Base-by-base conservation (phyloP, 2,797 vertebrate genomes). In the Ispidina picta region DNA sequence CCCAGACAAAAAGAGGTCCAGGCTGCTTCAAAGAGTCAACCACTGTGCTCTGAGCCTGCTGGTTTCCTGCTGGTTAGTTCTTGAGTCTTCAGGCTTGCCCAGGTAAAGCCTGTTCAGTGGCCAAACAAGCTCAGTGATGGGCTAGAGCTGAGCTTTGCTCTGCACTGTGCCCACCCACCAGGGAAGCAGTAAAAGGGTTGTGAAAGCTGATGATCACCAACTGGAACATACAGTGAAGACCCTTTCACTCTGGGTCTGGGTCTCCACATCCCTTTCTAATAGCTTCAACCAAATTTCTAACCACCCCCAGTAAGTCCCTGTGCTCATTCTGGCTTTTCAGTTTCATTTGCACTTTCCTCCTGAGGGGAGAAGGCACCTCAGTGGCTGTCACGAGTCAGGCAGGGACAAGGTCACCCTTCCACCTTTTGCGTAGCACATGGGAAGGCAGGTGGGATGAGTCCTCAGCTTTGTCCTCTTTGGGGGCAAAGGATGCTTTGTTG, bases 381-480 rank as follows among this genome's bases (percentile, higher is more conserved):
- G 2, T 4, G 49, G 21, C 10, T 70, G 55, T 19, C 29, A 11
- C 3, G 2, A 49, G 63, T 18, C 86, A 39, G 46, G 17, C 19
- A 48, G 33, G 73, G 69, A 66, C 65, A 54, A 66, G 89, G 69
- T 90, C 48, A 51, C 73, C 10, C 20, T 85, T 48, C 63, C 48
- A 15, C 15, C 22, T 31, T 4, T 1, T 18, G 22, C 2, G 1
- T 11, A 26, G 41, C 44, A 5, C 0, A 0, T 1, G 1, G 18
- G 41, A 69, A 21, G 65, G 33, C 48, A 37, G 4, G 6, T 15
- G 49, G 23, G 68, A 41, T 2, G 64, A 68, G 28, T 13, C 64
- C 76, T 75, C 6, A 0, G 28, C 33, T 65, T 46, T 70, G 59
- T 51, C 48, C 1, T 0, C 5, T 26, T 37, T 29, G 31, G 22